These are phyloP conservation scores for Argyresthia goedartella DNA, from an alignment of 2,888 invertebrate species.

Conservation along the genomic window DNA sequence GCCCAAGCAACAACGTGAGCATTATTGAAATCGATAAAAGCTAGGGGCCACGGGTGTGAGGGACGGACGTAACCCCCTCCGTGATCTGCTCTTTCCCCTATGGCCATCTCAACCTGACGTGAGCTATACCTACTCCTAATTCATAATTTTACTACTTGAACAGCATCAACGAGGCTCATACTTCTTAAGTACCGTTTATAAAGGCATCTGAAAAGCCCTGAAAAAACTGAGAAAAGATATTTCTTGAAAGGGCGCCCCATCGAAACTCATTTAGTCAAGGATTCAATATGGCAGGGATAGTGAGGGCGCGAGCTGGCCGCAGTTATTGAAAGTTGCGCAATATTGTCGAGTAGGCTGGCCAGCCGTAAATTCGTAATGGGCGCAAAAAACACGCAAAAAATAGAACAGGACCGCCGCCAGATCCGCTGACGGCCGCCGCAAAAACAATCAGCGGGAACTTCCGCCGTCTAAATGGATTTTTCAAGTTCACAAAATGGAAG, in stretches of 20 bases:
- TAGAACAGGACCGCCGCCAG: conserved; percentile 44
- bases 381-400: conserved; percentile 42
- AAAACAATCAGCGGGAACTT: conserved; percentile 56
- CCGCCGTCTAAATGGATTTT: conserved; percentile 46
- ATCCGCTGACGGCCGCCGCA: conserved; percentile 25
- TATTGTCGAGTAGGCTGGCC: conserved; percentile 63
- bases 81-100: no score
- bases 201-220: no score
- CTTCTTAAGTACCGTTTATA: no score
- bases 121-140: no score
- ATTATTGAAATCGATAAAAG: no score
- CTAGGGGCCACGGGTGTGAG: no score
- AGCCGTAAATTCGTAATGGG: conserved; percentile 67
- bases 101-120: no score
- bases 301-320: conserved; percentile 31
- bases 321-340: conserved; percentile 70
- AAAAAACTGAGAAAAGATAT: background rate
- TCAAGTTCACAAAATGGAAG: conserved; percentile 32
- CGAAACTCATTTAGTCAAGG: conserved; percentile 47
- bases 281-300: conserved; percentile 55
- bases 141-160: no score
- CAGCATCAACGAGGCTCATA: no score
- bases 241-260: background rate
- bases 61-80: no score
- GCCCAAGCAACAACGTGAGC: no score